A percentile compares a stretch with the other conserved stretches of the same genome.
phyloP scores from a whole-genome alignment of 2,888 invertebrate genomes.

The Megalurothrips usitatus region DNA sequence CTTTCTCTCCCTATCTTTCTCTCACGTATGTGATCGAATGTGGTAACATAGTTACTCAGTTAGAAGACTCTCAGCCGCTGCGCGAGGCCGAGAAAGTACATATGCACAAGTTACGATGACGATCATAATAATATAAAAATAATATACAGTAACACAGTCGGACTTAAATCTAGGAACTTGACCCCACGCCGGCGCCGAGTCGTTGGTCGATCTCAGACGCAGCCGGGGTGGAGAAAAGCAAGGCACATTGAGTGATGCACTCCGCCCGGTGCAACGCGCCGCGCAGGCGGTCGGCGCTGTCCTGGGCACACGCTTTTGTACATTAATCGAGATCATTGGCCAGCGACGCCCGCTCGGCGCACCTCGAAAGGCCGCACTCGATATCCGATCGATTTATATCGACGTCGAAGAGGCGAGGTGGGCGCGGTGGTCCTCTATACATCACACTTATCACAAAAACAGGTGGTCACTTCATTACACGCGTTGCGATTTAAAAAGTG shows the following conservation, averaged over 20 bases:
- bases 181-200: neutral
- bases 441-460: neutral
- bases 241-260: conserved; percentile 4
- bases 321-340: neutral
- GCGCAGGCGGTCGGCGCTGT: neutral
- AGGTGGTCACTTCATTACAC: neutral
- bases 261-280: neutral
- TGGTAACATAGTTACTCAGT: no score
- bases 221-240: neutral
- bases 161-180: neutral
- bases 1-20: no score
- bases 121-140: no score
- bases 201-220: neutral
- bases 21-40: no score
- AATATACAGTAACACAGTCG: neutral
- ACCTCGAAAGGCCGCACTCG: no score
- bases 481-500: neutral
- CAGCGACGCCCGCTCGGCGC: neutral
- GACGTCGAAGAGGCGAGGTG: no score
- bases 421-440: no score
- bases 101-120: no score
- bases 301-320: neutral
- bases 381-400: neutral
- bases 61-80: no score
- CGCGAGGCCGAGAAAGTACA: no score